Percentiles rank a stretch among this genome's conserved stretches.
Evolutionary conservation across 1,140 invertebrate genomes (phyloP).

Genomic region (Drosophila pachea): DNA sequence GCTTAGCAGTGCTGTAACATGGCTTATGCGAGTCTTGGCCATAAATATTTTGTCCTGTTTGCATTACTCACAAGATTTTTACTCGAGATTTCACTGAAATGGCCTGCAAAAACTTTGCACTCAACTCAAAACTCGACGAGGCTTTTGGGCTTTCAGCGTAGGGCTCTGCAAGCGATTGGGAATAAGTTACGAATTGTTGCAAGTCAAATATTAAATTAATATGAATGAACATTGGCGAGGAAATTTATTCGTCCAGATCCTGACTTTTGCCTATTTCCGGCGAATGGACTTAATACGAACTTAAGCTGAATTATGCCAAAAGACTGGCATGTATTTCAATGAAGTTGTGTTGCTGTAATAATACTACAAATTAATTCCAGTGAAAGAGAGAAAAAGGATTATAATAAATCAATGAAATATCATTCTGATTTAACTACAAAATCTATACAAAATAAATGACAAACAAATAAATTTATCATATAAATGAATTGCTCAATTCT

Average conservation of each 20-base stretch:
- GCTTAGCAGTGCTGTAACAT: conserved; percentile 68
- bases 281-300: too few relatives aligned
- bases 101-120: conserved; percentile 67
- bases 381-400: too few relatives aligned
- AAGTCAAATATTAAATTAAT: conserved; percentile 43
- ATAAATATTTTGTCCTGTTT: conserved; percentile 75
- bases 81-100: conserved; percentile 65
- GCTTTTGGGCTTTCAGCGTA: conserved; percentile 21
- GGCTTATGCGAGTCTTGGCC: conserved; percentile 59
- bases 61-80: conserved; percentile 73
- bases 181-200: conserved; percentile 48
- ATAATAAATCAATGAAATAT: too few relatives aligned
- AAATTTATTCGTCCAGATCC: conserved; percentile 30
- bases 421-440: too few relatives aligned
- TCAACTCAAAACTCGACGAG: conserved; percentile 54
- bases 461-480: too few relatives aligned
- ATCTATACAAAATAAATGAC: too few relatives aligned
- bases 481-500: too few relatives aligned
- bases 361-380: too few relatives aligned
- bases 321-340: too few relatives aligned
- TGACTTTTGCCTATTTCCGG: too few relatives aligned
- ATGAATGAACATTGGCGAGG: conserved; percentile 23
- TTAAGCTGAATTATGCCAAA: too few relatives aligned
- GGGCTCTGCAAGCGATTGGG: conserved; percentile 8
- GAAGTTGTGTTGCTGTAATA: too few relatives aligned